Conservation (phyloP, 2,797 vertebrate genomes). For the Pagetopsis macropterus region DNA sequence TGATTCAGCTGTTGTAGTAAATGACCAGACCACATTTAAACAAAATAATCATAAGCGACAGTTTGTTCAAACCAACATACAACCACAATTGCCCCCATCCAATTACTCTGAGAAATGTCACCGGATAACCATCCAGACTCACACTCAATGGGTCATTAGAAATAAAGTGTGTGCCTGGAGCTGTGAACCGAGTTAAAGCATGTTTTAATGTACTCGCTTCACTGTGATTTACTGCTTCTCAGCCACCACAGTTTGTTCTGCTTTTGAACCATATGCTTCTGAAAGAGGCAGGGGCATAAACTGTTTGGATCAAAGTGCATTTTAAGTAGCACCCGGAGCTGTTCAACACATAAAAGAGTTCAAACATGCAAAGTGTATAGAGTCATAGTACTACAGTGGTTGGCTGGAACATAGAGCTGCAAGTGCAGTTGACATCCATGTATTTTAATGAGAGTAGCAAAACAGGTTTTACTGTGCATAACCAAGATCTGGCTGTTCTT, state of each 20-base stretch:
- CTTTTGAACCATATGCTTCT: constrained; percentile 12
- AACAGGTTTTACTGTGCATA: constrained; percentile 72
- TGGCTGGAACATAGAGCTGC: constrained; percentile 63
- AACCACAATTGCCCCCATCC: neutral
- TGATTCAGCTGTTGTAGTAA: constrained; percentile 21
- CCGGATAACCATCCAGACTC: constrained; percentile 12
- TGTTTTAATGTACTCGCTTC: constrained; percentile 31
- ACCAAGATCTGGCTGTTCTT: constrained; percentile 48
- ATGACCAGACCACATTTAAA: constrained; percentile 22
- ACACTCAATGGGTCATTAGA: constrained; percentile 13
- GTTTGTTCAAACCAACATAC: constrained; percentile 23
- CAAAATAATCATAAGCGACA: constrained; percentile 32
- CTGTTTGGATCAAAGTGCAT: constrained; percentile 7
- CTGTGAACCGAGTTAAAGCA: constrained; percentile 55
- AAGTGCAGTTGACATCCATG: constrained; percentile 74
- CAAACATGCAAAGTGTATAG: constrained; percentile 1
- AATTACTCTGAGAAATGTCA: constrained; percentile 1
- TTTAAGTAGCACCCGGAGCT: constrained; percentile 20
- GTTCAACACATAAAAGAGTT: constrained; percentile 2
- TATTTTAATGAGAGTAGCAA: constrained; percentile 68
- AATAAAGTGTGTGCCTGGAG: constrained; percentile 42
- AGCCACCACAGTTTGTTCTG: neutral
- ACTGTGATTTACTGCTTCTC: constrained; percentile 11
- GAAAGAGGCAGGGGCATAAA: constrained; percentile 16
- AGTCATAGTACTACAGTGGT: constrained; percentile 10